Base-by-base conservation (phyloP, 53 echinoderm and acorn worm species). In the Astropecten irregularis region DNA sequence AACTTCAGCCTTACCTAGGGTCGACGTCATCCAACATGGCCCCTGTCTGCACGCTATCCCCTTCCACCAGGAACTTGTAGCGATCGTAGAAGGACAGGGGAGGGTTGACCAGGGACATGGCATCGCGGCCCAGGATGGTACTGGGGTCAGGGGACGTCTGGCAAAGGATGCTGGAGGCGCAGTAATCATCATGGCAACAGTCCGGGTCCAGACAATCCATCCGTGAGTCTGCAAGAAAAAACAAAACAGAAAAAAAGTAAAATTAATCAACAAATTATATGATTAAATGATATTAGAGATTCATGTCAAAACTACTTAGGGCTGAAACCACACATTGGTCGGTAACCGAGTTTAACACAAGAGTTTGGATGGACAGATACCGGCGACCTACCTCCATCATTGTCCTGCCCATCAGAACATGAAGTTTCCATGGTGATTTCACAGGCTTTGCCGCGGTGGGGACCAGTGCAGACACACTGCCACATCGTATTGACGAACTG, bases 201-300 rank as follows among this genome's bases (percentile, higher is more conserved):
- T 99, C 99, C 15, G 99, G 99, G 54, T 99, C 99, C 27, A 88
- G 84, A 51, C 99, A 99, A 35, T 99, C 99, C 38, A 86, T 99
- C 33, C 94, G 65, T 25, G 74, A 64, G 68, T 99, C 99, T 96
- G 76, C n/a, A 46, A 27, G 19, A 18, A 54, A 29, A 53, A 61
- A 34, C 0, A 4, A 84, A 2, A 15, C 18, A 22, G 28, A n/a
- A 76, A 16, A 27, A 10, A 20, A 6, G 49, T 32, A 28, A 64
- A 16, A 16, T 64, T 64, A 29, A 25, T 5, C n/a, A 9, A 10
- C 8, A 9, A 31, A 19, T 33, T 30, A 61, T 31, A 25, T 6
- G 19, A n/a, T n/a, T n/a, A n/a, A n/a, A n/a, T n/a, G n/a, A n/a
- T n/a, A n/a, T n/a, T n/a, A n/a, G n/a, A n/a, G n/a, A n/a, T n/a